Conservation (phyloP, 2,797 vertebrate genomes). For the Gobionotothen gibberifrons region DNA sequence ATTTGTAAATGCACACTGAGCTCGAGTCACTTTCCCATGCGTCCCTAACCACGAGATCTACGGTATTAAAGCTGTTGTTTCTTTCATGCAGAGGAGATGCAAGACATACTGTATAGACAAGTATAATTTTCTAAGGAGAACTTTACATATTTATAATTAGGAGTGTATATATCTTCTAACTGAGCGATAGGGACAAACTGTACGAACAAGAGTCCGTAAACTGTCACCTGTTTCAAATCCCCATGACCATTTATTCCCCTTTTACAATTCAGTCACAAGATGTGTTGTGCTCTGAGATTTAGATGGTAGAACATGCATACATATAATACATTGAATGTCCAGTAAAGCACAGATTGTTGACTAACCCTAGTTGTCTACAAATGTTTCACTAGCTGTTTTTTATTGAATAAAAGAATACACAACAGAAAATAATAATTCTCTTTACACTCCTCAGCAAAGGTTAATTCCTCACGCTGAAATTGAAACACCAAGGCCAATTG, state of each 20-base stretch:
- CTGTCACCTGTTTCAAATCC: not conserved
- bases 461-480: constrained; percentile 64
- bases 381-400: not conserved
- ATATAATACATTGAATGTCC: not conserved
- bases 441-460: constrained; percentile 34
- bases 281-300: too few relatives aligned
- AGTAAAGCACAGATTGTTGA: not conserved
- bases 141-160: not conserved
- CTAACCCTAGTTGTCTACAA: not conserved
- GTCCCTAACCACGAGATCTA: not conserved
- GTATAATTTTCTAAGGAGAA: too few relatives aligned
- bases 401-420: constrained; percentile 5
- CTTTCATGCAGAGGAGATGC: not conserved
- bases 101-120: too few relatives aligned
- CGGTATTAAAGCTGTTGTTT: not conserved
- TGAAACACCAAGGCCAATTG: constrained; percentile 73
- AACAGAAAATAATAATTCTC: constrained; percentile 20
- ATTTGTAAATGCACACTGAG: not conserved
- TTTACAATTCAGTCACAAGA: too few relatives aligned
- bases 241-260: too few relatives aligned
- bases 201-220: not conserved
- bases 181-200: not conserved
- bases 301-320: not conserved
- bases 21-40: not conserved
- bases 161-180: not conserved